Conservation (phyloP, 2,888 invertebrate genomes). For the Drosophila suboccidentalis region DNA sequence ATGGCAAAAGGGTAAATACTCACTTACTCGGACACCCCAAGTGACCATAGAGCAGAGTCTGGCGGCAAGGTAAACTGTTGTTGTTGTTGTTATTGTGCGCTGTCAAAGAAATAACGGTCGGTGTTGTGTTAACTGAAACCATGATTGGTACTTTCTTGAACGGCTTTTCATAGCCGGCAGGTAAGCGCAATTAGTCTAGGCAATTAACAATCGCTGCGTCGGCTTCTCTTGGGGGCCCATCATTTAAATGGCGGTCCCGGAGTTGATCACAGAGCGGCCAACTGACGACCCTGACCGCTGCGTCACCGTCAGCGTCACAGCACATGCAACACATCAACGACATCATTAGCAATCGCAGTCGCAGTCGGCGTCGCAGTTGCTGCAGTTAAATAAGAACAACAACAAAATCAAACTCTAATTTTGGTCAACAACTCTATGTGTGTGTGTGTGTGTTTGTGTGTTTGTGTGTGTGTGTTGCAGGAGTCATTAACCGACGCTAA, state of each 20-base stretch:
- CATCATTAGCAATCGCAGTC: constrained; percentile 32
- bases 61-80: constrained; percentile 55
- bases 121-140: constrained; percentile 30
- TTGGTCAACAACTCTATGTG: not conserved
- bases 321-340: constrained; percentile 39
- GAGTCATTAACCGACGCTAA: constrained; percentile 62
- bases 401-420: constrained; percentile 6
- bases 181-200: constrained; percentile 60
- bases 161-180: constrained; percentile 72
- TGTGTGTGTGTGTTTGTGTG: constrained; percentile 5
- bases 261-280: constrained; percentile 72
- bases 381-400: constrained; percentile 30
- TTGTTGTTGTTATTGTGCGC: constrained; percentile 3
- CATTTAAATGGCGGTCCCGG: constrained; percentile 61
- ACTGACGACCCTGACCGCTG: constrained; percentile 67
- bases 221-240: constrained; percentile 66
- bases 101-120: constrained; percentile 56
- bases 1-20: constrained; percentile 55
- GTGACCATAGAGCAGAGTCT: constrained; percentile 2
- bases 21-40: constrained; percentile 16
- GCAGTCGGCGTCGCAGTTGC: not conserved
- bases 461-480: constrained; percentile 9
- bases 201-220: constrained; percentile 59
- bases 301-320: not conserved
- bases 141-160: constrained; percentile 74